phyloP scores from a whole-genome alignment of 2,797 vertebrate species.

The Lithobates pipiens region DNA sequence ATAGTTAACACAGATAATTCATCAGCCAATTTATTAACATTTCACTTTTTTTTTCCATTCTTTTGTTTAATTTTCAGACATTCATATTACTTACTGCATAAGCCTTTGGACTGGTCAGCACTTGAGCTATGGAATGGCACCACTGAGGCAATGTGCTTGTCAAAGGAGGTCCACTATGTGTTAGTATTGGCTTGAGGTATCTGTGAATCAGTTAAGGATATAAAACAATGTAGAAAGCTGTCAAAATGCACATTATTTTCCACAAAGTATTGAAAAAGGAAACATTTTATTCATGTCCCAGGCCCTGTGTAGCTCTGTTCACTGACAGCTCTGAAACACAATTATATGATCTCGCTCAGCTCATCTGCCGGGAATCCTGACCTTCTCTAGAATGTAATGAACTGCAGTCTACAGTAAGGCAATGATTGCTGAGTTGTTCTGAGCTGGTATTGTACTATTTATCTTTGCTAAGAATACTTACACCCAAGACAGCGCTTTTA shows the following conservation, averaged over 20 bases:
- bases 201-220: constrained; percentile 75
- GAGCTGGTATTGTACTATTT: constrained; percentile 4
- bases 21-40: not conserved
- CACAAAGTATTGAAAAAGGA: not conserved
- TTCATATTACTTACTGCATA: constrained; percentile 74
- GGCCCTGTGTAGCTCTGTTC: not conserved
- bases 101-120: constrained; percentile 77
- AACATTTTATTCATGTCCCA: not conserved
- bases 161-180: constrained; percentile 81
- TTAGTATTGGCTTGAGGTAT: constrained; percentile 83
- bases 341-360: not conserved
- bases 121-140: constrained; percentile 75
- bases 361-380: not conserved
- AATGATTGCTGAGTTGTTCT: not conserved
- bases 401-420: not conserved
- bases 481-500: not conserved
- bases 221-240: not conserved
- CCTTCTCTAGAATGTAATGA: constrained; percentile 1
- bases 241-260: not conserved
- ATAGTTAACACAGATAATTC: not conserved
- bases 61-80: not conserved
- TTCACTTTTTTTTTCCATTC: not conserved
- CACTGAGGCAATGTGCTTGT: constrained; percentile 79
- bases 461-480: not conserved
- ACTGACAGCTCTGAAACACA: not conserved